Base-by-base conservation (phyloP, 30 jellyfish, hydroid and myxozoan species). In the Pelagia noctiluca region DNA sequence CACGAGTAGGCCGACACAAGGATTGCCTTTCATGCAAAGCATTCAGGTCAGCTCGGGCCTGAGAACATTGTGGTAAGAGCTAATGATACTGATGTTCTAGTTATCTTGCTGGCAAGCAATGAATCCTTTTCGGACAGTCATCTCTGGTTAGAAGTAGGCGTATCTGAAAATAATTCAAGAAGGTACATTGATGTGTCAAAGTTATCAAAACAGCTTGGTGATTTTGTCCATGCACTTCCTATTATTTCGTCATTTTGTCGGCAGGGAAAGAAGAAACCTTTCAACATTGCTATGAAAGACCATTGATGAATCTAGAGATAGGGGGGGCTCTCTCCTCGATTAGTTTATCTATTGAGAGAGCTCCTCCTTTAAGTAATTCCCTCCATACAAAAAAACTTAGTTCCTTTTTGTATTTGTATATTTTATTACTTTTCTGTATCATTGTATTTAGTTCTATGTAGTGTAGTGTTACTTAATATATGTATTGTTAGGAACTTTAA, bases 1-100 rank as follows among this genome's bases (percentile, higher is more conserved):
- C 57, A 42, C 16, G 57, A 42, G 57, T 8, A 42, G 57, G 57
- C 57, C 57, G 57, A 42, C 57, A 42, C 57, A 42, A 42, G 57
- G 57, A 42, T 42, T 42, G 57, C 57, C 57, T 42, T 42, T 42
- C 57, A 42, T 42, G 57, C 57, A 8, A 42, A 42, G 57, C 57
- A 42, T 16, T 42, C 57, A 42, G 16, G 57, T 42, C 12, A 42
- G 16, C 57, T 42, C 57, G 57, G 57, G 57, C 8, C 57, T 42
- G 57, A 42, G 12, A 42, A 42, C 57, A 42, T 42, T 42, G 57
- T 42, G 57, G 57, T 42, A 42, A 42, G 57, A 42, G 57, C 57
- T 16, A 42, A 42, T 42, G 57, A 42, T 42, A 42, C 57, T 16
- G 57, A 42, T 16, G 57, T 42, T 42, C 57, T 42, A 42, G 57